phyloP scores from a whole-genome alignment of 2,888 invertebrate species.

The Rhagonycha fulva region DNA sequence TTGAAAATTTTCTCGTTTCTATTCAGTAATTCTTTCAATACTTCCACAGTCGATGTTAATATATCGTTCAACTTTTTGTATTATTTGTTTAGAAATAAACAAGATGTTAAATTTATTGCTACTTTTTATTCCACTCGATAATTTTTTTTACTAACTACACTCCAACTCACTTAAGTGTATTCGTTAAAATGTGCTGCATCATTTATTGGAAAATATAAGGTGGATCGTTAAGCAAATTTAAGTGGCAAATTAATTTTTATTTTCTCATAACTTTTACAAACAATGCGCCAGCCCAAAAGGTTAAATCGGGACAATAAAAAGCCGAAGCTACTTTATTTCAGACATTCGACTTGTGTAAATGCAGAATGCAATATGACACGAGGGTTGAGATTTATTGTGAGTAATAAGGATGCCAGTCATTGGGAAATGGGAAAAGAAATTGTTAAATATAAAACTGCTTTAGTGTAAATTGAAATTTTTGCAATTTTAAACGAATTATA shows the following conservation, averaged over 20 bases:
- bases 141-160: not conserved
- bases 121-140: not conserved
- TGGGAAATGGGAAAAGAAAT: not conserved
- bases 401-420: not conserved
- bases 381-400: not conserved
- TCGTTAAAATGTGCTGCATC: not conserved
- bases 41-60: not conserved
- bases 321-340: not conserved
- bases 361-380: slow-evolving; percentile 1
- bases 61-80: not conserved
- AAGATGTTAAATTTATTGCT: not conserved
- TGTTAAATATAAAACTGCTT: not conserved
- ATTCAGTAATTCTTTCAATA: not conserved
- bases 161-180: not conserved
- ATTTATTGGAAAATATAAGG: not conserved
- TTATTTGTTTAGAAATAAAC: not conserved
- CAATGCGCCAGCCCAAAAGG: not conserved
- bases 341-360: not conserved
- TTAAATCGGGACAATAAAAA: not conserved
- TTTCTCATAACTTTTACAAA: not conserved
- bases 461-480: not conserved
- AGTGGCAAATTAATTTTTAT: slow-evolving; percentile 1
- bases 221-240: not conserved
- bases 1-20: not conserved
- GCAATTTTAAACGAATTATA: not conserved